phyloP scores from a whole-genome alignment of 1,140 invertebrate genomes.

The Sminthurides bifidus region DNA sequence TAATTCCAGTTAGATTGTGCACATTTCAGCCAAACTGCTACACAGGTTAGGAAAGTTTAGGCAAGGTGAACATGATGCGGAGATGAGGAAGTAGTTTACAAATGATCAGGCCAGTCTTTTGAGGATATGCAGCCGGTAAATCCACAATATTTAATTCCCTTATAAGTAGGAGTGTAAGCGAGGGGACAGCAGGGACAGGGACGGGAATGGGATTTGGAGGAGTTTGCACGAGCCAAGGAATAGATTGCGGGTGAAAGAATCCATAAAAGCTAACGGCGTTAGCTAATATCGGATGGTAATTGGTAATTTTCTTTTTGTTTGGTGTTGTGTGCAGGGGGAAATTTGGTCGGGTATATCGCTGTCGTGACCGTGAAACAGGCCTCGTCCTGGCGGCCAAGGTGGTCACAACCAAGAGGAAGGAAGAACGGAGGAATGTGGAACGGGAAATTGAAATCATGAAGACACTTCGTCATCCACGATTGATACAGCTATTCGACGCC shows the following conservation, averaged over 20 bases:
- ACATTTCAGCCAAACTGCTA: too few species aligned
- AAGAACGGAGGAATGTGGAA: slow-evolving; percentile 81
- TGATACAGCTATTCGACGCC: slow-evolving; percentile 92
- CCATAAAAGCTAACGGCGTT: background rate
- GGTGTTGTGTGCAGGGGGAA: slow-evolving; percentile 63
- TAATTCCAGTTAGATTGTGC: too few species aligned
- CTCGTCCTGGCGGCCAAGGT: slow-evolving; percentile 85
- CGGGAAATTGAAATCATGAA: slow-evolving; percentile 95
- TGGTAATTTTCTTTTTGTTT: background rate
- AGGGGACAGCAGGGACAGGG: too few species aligned
- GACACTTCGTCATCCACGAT: slow-evolving; percentile 74
- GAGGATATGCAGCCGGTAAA: too few species aligned
- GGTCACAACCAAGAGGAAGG: slow-evolving; percentile 61
- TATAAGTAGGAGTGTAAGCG: background rate
- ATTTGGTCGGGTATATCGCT: slow-evolving; percentile 93
- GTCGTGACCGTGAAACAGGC: slow-evolving; percentile 66
- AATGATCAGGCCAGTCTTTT: too few species aligned
- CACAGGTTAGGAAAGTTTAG: too few species aligned
- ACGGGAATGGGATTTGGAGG: too few species aligned
- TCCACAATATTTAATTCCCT: background rate
- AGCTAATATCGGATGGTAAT: background rate
- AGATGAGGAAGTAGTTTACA: too few species aligned
- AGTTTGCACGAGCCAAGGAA: too few species aligned
- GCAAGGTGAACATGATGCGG: too few species aligned
- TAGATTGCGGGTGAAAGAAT: background rate